Evolutionary conservation across 2,113 vertebrate species (phyloP).

Genomic region (Steatornis caripensis): DNA sequence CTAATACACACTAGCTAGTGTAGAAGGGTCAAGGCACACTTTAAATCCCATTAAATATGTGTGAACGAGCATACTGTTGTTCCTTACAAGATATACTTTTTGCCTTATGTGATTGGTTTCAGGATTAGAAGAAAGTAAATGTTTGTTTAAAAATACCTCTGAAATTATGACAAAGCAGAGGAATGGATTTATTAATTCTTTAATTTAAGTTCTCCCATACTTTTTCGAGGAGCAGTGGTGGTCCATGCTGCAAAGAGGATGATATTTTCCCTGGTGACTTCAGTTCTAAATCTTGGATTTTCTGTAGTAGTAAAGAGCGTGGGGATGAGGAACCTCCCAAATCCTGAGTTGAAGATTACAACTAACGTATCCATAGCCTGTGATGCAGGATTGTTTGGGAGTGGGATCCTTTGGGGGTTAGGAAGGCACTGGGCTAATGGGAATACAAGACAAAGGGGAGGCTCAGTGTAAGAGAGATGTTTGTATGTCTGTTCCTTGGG

Average conservation of each 20-base stretch:
- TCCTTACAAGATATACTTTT: background rate
- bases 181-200: background rate
- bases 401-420: background rate
- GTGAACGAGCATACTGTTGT: background rate
- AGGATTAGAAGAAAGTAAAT: background rate
- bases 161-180: background rate
- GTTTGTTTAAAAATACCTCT: background rate
- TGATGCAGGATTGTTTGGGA: background rate
- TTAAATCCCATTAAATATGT: background rate
- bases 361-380: rapidly evolving
- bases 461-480: background rate
- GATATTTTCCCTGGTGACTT: background rate
- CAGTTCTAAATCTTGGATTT: background rate
- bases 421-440: background rate
- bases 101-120: background rate
- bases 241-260: background rate
- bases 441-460: background rate
- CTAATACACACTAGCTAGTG: too few species aligned
- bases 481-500: background rate
- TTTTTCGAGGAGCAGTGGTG: background rate
- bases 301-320: background rate
- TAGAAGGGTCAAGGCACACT: background rate
- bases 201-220: background rate
- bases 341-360: background rate
- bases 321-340: background rate